These are phyloP conservation scores for Diadromus collaris DNA, from an alignment of 2,888 invertebrate genomes.

Conservation along the genomic window DNA sequence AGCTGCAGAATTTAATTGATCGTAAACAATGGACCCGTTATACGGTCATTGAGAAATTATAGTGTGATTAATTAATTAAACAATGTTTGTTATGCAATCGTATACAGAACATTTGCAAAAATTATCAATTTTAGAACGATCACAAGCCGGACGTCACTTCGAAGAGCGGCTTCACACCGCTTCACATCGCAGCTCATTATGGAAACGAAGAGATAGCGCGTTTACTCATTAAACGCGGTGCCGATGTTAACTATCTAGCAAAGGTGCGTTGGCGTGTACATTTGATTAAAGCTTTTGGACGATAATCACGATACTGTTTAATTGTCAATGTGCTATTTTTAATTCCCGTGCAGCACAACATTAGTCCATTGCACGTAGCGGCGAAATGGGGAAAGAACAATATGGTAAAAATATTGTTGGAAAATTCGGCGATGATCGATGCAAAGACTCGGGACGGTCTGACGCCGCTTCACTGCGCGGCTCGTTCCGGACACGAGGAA, in stretches of 20 bases:
- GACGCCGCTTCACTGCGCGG: constrained; percentile 98
- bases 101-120: not conserved
- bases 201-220: constrained; percentile 97
- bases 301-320: not conserved
- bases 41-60: not conserved
- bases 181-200: constrained; percentile 99
- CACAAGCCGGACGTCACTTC: constrained; percentile 98
- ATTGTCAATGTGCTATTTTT: constrained; percentile 1
- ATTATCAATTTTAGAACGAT: constrained; percentile 85
- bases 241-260: constrained; percentile 97
- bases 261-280: constrained; percentile 82
- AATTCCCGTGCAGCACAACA: constrained; percentile 87
- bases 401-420: constrained; percentile 94
- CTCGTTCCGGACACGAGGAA: constrained; percentile 97
- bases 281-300: not conserved
- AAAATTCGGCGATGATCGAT: constrained; percentile 93
- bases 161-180: constrained; percentile 98
- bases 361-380: constrained; percentile 99
- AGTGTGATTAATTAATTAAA: constrained; percentile 10
- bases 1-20: not conserved
- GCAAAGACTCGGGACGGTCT: constrained; percentile 97
- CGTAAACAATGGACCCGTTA: not conserved
- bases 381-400: constrained; percentile 99
- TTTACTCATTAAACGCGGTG: constrained; percentile 93
- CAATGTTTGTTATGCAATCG: not conserved